Evolutionary conservation across 1,140 invertebrate species (phyloP), one percentile per base, ranked within the genome.

Genomic region (Pomacea maculata): DNA sequence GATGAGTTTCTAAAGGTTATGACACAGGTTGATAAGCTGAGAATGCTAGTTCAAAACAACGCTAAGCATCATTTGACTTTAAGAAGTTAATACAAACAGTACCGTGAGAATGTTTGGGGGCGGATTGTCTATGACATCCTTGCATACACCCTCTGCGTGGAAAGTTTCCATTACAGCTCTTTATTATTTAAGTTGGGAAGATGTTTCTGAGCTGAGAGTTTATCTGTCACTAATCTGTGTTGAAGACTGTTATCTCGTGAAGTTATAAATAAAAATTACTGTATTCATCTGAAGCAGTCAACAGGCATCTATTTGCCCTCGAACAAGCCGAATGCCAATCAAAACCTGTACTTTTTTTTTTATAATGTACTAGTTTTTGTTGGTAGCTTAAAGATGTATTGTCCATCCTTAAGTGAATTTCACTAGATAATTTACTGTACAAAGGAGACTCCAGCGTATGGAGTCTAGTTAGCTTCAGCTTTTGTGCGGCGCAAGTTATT

Each of bases 111-210:
- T 12, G 11, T 68, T 45, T 21, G 55, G 52, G 10, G 83, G 83
- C 9, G 74, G 75, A 67, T 25, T 34, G 61, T 84, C 83, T 68
- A 84, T 80, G 45, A 84, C 80, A 80, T 84, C 83, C 25, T 72
- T 64, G 5, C 79, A 73, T 25, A 84, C 57, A 64, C 78, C 72
- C 14, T 81, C 77, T 14, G 57, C 52, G 57, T 25, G 68, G 71
- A 83, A 83, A 25, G 1, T 29, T 29, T 80, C 82, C 82, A 83
- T 83, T 29, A 71, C 72, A 25, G 76, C 12, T 63, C n/a, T 52
- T 55, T n/a, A 54, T 8, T 15, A 19, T 54, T 68, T 19, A 52
- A 8, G 63, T 14, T 64, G 34, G 34, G 25, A 71, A 52, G 45
- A 70, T 65, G n/a, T 52, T 57, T 3, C 65, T 29, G 21, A 21